These are phyloP conservation scores for Dendronephthya gigantea DNA, from an alignment of 64 coral and sea anemone species.

Conservation along the genomic window DNA sequence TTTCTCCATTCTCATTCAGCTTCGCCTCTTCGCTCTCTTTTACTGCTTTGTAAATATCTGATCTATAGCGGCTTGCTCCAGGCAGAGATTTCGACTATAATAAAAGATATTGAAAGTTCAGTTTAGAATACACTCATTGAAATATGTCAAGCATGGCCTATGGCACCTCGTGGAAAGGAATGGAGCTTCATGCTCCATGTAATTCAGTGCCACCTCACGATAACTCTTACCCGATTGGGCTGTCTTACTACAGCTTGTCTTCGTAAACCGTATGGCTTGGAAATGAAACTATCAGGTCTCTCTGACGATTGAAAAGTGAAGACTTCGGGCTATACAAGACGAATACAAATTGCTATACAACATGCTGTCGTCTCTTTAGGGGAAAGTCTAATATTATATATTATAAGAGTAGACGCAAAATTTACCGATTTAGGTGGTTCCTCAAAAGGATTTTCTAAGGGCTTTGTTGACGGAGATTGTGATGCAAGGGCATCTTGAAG, in stretches of 20 bases:
- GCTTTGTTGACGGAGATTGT: not conserved
- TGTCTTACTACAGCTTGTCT: not conserved
- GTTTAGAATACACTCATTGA: not conserved
- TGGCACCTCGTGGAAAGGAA: too few species aligned
- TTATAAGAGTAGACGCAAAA: not conserved
- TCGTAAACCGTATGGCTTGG: not conserved
- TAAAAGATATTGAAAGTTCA: not conserved
- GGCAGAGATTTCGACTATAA: constrained; percentile 2
- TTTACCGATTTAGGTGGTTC: not conserved
- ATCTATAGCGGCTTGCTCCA: not conserved
- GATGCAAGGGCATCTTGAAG: not conserved
- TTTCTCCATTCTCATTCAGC: constrained; percentile 26
- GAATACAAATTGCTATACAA: not conserved
- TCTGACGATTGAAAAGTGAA: not conserved
- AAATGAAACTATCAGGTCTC: not conserved
- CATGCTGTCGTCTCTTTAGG: too few species aligned
- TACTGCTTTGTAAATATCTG: constrained; percentile 11
- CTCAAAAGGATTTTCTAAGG: not conserved
- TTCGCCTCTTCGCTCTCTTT: constrained; percentile 38
- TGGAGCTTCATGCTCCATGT: too few species aligned
- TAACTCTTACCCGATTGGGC: not conserved
- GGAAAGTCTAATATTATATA: not conserved
- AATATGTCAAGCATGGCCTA: too few species aligned
- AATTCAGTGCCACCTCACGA: not conserved
- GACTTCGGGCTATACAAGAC: not conserved